A percentile compares a stretch with the other conserved stretches of the same genome.
phyloP scores from a whole-genome alignment of 2,888 invertebrate species.

The Halictus quadricinctus region DNA sequence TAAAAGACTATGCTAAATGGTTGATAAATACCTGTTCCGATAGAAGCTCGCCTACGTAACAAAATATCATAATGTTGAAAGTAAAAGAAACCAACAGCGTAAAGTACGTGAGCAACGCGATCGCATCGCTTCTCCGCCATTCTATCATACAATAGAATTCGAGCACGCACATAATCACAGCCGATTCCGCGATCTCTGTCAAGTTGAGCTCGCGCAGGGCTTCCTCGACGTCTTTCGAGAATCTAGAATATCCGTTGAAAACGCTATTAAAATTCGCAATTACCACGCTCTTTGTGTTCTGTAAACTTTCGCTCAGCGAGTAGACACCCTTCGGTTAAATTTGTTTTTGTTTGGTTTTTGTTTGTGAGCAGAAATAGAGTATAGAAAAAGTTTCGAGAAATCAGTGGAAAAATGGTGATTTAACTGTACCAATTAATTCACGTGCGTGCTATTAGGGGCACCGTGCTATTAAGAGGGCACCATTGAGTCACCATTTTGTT shows the following conservation, averaged over 20 bases:
- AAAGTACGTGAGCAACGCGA: not conserved
- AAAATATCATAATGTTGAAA: conserved; percentile 61
- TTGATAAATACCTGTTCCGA: conserved; percentile 54
- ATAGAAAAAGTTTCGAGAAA: not conserved
- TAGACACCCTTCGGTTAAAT: not conserved
- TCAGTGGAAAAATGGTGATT: not conserved
- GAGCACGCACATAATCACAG: conserved; percentile 75
- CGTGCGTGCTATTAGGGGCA: not conserved
- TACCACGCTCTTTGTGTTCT: not conserved
- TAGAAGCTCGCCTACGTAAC: conserved; percentile 58
- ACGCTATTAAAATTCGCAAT: not conserved
- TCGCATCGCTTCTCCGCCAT: conserved; percentile 38
- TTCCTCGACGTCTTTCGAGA: conserved; percentile 43
- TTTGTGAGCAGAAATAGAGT: too few relatives aligned
- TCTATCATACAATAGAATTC: conserved; percentile 74
- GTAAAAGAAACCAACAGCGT: conserved; percentile 14
- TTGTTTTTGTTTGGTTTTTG: not conserved
- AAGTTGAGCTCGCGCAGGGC: conserved; percentile 72
- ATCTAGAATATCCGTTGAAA: conserved; percentile 28
- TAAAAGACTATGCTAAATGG: not conserved
- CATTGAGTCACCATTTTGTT: too few relatives aligned
- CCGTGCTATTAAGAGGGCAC: too few relatives aligned
- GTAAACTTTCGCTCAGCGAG: not conserved
- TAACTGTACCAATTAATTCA: not conserved
- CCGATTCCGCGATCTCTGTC: conserved; percentile 74